Base-by-base conservation (phyloP, 2,888 invertebrate species). In the Anoplius nigerrimus region DNA sequence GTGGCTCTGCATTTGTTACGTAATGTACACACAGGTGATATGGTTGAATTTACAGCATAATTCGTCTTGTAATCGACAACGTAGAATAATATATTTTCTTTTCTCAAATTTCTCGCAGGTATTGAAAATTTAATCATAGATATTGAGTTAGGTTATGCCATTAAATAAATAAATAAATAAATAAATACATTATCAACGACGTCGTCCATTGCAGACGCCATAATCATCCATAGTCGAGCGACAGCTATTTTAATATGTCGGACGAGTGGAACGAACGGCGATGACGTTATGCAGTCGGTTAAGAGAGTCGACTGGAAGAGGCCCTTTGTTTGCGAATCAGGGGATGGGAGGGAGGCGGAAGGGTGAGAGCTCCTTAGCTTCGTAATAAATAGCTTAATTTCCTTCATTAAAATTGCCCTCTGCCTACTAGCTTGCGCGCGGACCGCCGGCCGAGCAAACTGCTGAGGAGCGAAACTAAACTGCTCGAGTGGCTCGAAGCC, bases 321-420 rank as follows among this genome's bases (percentile, higher is more conserved):
- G 55, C 56, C 58, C 71, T 75, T 77, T 76, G 72, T 75, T 67
- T 65, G 13, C 43, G 66, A 56, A 46, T 56, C 45, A 46, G 52
- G 55, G 45, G 59, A 68, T 15, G 24, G 22, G 18, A 18, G 24
- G 52, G 56, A 70, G 51, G 61, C n/a, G 20, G 60, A 56, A 53
- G 55, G 43, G 51, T 21, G 48, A 42, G 43, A 18, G 58, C 46
- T 69, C 64, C 54, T 62, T 62, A 66, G 51, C 42, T 71, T 75
- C 66, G 69, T 71, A 74, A 81, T 82, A 83, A 83, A 83, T 79
- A 81, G 78, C 78, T 81, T 78, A 82, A 82, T 84, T 84, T 81
- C 73, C 77, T 83, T 83, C 80, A 84, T 85, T 83, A 83, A 84
- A 79, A 81, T 78, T 74, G 66, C 63, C 72, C 66, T 69, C 55